Percentiles rank a stretch among this genome's conserved stretches.
phyloP scores from a whole-genome alignment of 2,888 invertebrate genomes.

The Habrosyne pyritoides region DNA sequence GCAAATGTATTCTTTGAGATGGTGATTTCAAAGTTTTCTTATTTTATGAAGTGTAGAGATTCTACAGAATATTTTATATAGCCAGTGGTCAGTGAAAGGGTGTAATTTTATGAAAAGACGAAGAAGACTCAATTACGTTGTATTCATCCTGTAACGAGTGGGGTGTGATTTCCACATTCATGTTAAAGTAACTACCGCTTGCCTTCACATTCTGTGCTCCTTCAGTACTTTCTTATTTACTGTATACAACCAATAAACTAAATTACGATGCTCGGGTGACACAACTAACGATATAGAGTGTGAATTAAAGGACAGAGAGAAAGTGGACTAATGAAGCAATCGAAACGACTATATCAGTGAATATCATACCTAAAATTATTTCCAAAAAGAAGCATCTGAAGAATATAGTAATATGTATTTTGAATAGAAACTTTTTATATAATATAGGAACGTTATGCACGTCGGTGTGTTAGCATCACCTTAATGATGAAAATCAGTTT shows the following conservation, averaged over 20 bases:
- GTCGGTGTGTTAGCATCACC: constrained; percentile 22
- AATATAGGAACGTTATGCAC: neutral
- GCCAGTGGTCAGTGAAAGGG: constrained; percentile 46
- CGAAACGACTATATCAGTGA: neutral
- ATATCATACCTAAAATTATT: neutral
- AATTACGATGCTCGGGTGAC: constrained; percentile 22
- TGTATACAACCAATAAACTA: constrained; percentile 18
- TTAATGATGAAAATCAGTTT: constrained; percentile 56
- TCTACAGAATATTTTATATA: constrained; percentile 21
- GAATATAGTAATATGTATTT: neutral
- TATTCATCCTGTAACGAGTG: constrained; percentile 64
- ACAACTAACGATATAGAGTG: constrained; percentile 22
- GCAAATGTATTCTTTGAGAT: constrained; percentile 10
- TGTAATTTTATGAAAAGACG: constrained; percentile 54
- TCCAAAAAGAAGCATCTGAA: neutral
- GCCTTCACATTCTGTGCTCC: constrained; percentile 19
- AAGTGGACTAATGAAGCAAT: constrained; percentile 25
- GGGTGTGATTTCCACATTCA: constrained; percentile 43
- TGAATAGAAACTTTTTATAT: neutral
- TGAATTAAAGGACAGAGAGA: constrained; percentile 26
- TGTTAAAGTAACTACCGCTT: constrained; percentile 39
- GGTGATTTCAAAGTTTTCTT: constrained; percentile 1
- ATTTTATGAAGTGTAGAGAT: neutral
- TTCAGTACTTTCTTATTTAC: constrained; percentile 14
- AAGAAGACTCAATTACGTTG: constrained; percentile 62